Evolutionary conservation across 2,113 vertebrate species (phyloP), one percentile per base, ranked within the genome.

Genomic region (Leiothrix lutea): DNA sequence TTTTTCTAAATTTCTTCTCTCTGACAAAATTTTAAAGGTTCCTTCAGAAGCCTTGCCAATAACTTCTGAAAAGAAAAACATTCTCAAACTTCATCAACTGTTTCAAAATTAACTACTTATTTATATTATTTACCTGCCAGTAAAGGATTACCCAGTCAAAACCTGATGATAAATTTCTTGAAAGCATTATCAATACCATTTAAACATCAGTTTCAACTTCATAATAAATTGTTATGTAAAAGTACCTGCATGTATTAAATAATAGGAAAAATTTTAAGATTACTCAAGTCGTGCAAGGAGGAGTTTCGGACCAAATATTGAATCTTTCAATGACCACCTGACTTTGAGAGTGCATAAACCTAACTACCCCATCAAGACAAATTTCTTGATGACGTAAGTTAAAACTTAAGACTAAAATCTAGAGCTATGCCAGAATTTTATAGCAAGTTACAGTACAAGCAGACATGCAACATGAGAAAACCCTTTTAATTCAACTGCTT

Each of bases 361-460:
- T 91, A 71, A 18, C n/a, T 14, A 60, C 17, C 35, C 72, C 73
- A 70, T 91, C 23, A 79, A 81, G 28, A 85, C 24, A 73, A 86
- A 67, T 51, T 74, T 77, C 51, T 88, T 60, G 71, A 72, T 38
- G 36, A 58, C 33, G 31, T 40, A 94, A 79, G 28, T 83, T 69
- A 92, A 92, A 94, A 45, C 31, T 45, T 10, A 45, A 45, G 70
- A 70, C 77, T 71, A 64, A 91, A 96, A 95, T 91, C 92, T 95
- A 94, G 97, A 86, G 80, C 79, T 94, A 90, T 28, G 45, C 9
- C 62, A 91, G 36, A 84, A 79, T 95, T 80, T 86, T 57, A 90
- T 14, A 93, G 20, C 8, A 3, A 86, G 40, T 88, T 88, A 95
- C 82, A 95, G 67, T 91, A 91, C 40, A 91, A 67, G 54, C 0